Evolutionary conservation across 1,140 invertebrate species (phyloP).

Genomic region (Platyscapa corneri): DNA sequence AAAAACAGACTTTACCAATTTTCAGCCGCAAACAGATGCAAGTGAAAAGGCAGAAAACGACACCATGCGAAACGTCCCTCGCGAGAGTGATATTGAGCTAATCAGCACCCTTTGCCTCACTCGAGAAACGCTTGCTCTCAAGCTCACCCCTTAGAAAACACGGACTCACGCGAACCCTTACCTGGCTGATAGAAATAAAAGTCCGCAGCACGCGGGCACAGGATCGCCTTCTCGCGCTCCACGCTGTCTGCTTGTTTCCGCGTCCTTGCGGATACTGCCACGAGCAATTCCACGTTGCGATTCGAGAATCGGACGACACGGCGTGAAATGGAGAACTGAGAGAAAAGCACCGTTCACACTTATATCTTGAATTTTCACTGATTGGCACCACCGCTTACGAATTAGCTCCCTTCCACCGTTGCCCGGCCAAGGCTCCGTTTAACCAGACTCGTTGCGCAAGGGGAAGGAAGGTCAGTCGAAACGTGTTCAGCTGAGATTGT

Average conservation of each 20-base stretch:
- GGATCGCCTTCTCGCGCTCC: conserved; percentile 70
- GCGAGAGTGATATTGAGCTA: too few species aligned
- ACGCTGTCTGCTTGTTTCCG: conserved; percentile 71
- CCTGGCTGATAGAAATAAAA: conserved; percentile 71
- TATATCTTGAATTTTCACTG: conserved; percentile 32
- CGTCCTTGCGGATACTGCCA: conserved; percentile 59
- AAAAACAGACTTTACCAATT: too few species aligned
- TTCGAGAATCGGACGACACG: conserved; percentile 50
- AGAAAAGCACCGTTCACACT: conserved; percentile 39
- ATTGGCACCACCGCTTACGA: neutral
- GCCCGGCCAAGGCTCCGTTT: too few species aligned
- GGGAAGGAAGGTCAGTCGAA: neutral
- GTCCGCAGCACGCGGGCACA: conserved; percentile 72
- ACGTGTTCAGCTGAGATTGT: neutral
- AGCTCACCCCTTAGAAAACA: too few species aligned
- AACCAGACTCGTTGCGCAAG: too few species aligned
- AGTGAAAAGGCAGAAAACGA: too few species aligned
- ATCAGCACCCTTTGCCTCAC: too few species aligned
- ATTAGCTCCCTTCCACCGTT: neutral
- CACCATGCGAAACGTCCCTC: too few species aligned
- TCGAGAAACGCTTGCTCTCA: too few species aligned
- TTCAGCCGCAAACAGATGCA: too few species aligned
- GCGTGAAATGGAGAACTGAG: neutral
- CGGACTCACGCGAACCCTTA: conserved; percentile 47
- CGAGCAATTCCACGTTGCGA: neutral